These are phyloP conservation scores for Sclerodermus sp. DNA, from an alignment of 2,888 invertebrate genomes.

Conservation along the genomic window DNA sequence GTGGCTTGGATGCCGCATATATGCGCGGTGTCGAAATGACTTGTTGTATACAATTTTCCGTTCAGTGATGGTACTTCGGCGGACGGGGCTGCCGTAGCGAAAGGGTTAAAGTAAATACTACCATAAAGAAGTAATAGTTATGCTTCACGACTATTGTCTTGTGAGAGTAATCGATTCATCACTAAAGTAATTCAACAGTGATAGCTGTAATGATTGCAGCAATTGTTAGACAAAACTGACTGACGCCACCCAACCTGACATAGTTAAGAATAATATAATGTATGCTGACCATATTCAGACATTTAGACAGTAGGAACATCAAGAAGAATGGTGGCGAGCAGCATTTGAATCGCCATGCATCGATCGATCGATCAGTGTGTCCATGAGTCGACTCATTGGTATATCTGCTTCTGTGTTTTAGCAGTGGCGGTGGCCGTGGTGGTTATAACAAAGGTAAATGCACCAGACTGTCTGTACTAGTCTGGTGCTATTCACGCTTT, in stretches of 20 bases:
- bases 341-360: slow-evolving; percentile 63
- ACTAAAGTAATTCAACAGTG: too few species aligned
- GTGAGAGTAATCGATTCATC: too few species aligned
- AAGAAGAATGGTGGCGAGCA: slow-evolving; percentile 62
- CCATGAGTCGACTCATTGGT: slow-evolving; percentile 72
- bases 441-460: slow-evolving; percentile 96
- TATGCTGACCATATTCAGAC: slow-evolving; percentile 54
- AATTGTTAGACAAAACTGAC: slow-evolving; percentile 15
- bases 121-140: too few species aligned
- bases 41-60: background rate
- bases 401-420: slow-evolving; percentile 83
- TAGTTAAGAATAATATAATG: slow-evolving; percentile 18
- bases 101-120: slow-evolving; percentile 4
- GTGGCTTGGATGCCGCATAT: background rate
- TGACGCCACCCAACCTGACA: slow-evolving; percentile 21
- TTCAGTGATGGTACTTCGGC: background rate
- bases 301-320: slow-evolving; percentile 64
- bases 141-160: too few species aligned
- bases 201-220: too few species aligned
- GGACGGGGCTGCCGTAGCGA: background rate
- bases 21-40: too few species aligned
- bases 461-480: slow-evolving; percentile 71
- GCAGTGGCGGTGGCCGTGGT: slow-evolving; percentile 93
- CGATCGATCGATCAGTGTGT: slow-evolving; percentile 58
- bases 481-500: slow-evolving; percentile 74